A percentile compares a stretch with the other conserved stretches of the same genome.
These are phyloP conservation scores for Cotesia chilonis DNA, from an alignment of 1,140 invertebrate genomes.

Conservation along the genomic window DNA sequence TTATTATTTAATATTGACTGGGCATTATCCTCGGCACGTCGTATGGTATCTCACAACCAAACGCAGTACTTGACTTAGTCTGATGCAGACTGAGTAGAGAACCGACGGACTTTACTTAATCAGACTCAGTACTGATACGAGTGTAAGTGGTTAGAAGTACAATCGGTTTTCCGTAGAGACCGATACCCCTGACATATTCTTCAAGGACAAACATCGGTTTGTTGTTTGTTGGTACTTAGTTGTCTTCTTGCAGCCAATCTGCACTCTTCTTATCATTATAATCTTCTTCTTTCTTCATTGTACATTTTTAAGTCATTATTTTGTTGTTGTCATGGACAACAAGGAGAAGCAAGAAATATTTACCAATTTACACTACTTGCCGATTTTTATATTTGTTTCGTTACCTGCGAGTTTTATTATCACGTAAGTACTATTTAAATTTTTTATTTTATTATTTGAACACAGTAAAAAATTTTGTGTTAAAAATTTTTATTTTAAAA, in stretches of 20 bases:
- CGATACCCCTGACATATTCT: constrained; percentile 4
- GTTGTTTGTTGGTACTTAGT: not conserved
- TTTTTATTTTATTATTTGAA: constrained; percentile 11
- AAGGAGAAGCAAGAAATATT: constrained; percentile 45
- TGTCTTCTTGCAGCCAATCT: not conserved
- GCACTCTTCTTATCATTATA: constrained; percentile 1
- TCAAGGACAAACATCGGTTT: not conserved
- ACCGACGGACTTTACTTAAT: too few species aligned
- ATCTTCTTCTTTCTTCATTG: not conserved
- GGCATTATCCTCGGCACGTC: too few species aligned
- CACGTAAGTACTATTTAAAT: constrained; percentile 65
- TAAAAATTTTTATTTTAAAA: too few species aligned
- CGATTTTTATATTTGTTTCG: constrained; percentile 67
- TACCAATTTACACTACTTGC: constrained; percentile 66
- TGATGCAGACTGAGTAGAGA: too few species aligned
- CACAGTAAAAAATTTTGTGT: too few species aligned
- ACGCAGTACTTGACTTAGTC: too few species aligned
- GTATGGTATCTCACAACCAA: too few species aligned
- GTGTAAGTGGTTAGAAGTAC: too few species aligned
- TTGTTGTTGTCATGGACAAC: constrained; percentile 42
- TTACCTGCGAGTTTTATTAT: constrained; percentile 70
- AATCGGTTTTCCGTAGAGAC: too few species aligned
- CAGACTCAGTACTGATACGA: too few species aligned
- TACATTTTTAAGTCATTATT: too few species aligned
- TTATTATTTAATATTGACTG: too few species aligned